Percentiles rank a stretch among this genome's conserved stretches.
These are phyloP conservation scores for Physocephala rufipes DNA, from an alignment of 2,888 invertebrate genomes.

Conservation along the genomic window DNA sequence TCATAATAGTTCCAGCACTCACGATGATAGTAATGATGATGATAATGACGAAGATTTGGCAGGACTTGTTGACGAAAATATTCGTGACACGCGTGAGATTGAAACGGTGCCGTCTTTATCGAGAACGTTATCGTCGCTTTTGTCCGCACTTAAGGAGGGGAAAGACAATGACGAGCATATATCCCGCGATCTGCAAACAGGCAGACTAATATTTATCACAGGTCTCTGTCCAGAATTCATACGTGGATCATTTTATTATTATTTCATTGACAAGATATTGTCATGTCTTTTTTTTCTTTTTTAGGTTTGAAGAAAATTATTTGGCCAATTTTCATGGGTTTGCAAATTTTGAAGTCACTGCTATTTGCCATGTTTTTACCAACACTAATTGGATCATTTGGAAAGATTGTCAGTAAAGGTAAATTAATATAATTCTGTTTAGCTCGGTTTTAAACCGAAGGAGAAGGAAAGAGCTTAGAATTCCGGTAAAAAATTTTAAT, in stretches of 20 bases:
- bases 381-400: conserved; percentile 82
- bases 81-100: conserved; percentile 45
- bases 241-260: background rate
- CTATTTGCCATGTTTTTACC: conserved; percentile 86
- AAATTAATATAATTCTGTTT: conserved; percentile 45
- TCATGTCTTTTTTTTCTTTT: conserved; percentile 50
- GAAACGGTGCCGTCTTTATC: background rate
- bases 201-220: conserved; percentile 72
- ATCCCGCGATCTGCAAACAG: conserved; percentile 70
- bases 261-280: background rate
- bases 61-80: conserved; percentile 55
- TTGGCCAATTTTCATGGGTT: conserved; percentile 82
- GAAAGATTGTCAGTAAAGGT: conserved; percentile 87
- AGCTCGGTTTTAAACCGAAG: background rate
- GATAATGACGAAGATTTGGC: conserved; percentile 67
- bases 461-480: background rate
- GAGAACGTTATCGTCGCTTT: background rate
- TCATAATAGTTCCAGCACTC: background rate
- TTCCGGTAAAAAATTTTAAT: too few species aligned
- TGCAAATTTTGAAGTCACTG: conserved; percentile 83
- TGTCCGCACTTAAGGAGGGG: conserved; percentile 64
- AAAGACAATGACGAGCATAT: conserved; percentile 58
- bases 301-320: conserved; percentile 85
- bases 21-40: background rate
- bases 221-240: conserved; percentile 61